A percentile compares a stretch with the other conserved stretches of the same genome.
Evolutionary conservation across 2,888 invertebrate species (phyloP).

Genomic region (Lasioglossum calceatum): DNA sequence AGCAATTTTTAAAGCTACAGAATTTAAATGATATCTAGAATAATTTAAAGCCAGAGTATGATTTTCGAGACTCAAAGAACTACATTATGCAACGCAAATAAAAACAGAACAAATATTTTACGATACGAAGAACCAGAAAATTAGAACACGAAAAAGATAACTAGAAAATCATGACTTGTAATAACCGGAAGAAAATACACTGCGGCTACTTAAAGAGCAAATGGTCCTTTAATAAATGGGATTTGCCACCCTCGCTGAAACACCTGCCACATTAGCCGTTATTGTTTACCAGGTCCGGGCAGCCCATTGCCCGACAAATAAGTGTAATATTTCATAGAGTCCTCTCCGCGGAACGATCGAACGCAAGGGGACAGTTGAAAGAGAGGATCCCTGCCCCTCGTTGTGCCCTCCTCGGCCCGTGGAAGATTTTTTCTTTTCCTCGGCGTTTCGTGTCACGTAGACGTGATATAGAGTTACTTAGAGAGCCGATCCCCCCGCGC

Average conservation of each 20-base stretch:
- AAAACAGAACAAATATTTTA: neutral
- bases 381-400: slow-evolving; percentile 52
- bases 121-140: neutral
- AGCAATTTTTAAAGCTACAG: too few relatives aligned
- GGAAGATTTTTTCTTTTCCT: slow-evolving; percentile 67
- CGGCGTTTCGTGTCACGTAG: slow-evolving; percentile 82
- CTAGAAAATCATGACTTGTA: neutral
- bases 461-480: slow-evolving; percentile 84
- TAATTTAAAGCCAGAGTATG: too few relatives aligned
- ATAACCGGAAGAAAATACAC: neutral
- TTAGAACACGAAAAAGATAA: neutral
- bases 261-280: neutral
- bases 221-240: neutral
- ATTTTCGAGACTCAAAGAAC: neutral
- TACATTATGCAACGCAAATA: neutral
- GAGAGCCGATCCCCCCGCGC: slow-evolving; percentile 81
- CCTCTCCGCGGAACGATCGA: slow-evolving; percentile 29
- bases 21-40: too few relatives aligned
- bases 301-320: slow-evolving; percentile 30
- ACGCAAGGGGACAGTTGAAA: slow-evolving; percentile 54
- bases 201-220: neutral
- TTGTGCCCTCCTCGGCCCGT: slow-evolving; percentile 36
- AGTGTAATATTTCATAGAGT: slow-evolving; percentile 25
- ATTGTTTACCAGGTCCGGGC: neutral
- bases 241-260: neutral